These are phyloP conservation scores for Barnardius zonarius DNA, from an alignment of 2,113 vertebrate species.

Conservation along the genomic window DNA sequence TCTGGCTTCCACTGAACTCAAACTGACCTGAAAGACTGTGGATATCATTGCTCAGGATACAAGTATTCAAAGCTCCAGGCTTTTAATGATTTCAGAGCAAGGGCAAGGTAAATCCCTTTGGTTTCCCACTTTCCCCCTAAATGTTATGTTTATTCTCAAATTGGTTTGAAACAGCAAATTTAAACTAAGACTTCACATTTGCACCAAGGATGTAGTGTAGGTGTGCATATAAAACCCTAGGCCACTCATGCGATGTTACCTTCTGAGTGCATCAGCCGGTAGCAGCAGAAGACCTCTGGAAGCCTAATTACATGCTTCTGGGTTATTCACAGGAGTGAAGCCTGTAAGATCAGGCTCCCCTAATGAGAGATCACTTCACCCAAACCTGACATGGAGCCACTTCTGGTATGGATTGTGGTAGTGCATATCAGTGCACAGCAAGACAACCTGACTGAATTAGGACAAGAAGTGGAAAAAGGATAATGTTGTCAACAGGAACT, in stretches of 20 bases:
- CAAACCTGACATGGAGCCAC: background rate
- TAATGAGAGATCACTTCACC: background rate
- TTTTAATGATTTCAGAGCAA: background rate
- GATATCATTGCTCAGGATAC: background rate
- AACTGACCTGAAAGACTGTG: background rate
- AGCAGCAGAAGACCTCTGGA: background rate
- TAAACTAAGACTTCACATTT: background rate
- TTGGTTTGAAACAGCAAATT: background rate
- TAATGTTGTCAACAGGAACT: slow-evolving; percentile 9
- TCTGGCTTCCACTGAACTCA: background rate
- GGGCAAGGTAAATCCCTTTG: background rate
- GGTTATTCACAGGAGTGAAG: background rate
- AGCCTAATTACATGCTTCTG: background rate
- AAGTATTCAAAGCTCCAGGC: background rate
- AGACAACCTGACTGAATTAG: slow-evolving; percentile 30
- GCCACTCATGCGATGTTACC: fast-evolving
- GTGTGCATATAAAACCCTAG: background rate
- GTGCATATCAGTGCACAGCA: background rate
- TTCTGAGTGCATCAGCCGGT: background rate
- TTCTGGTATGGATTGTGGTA: background rate
- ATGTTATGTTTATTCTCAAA: background rate
- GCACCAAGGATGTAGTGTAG: background rate
- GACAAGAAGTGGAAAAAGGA: slow-evolving; percentile 11
- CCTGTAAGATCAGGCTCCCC: background rate
- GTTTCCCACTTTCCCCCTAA: background rate